Evolutionary conservation across 2,113 vertebrate species (phyloP), one percentile per base, ranked within the genome.

Genomic region (Stegostoma tigrinum): DNA sequence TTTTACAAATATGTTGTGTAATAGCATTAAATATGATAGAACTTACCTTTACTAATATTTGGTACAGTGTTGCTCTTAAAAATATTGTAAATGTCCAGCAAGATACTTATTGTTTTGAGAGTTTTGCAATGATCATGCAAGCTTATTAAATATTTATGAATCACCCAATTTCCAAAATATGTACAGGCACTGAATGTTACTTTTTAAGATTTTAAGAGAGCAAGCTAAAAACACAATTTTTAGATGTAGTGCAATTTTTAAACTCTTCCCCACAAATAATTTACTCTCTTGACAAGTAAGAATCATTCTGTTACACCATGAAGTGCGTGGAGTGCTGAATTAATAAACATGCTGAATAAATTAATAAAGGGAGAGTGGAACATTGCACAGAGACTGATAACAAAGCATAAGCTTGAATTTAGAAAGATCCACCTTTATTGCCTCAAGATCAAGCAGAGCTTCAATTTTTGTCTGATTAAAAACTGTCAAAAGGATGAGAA

Each of bases 391-490:
- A 86, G 48, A 86, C 52, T 61, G 64, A 91, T 64, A 30, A 91
- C 34, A 64, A 64, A 8, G 15, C 89, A n/a, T 64, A 34, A 17
- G 1, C 14, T 24, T 91, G 89, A 30, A n/a, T 64, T 48, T 0
- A 55, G 19, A 91, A 94, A 38, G 8, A 23, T 66, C 15, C 90
- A 94, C 64, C 61, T 94, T 67, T 67, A 67, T 14, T 38, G 61
- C 64, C 30, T 67, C 3, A 67, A 67, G 55, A n/a, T 42, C 34
- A 38, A 64, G 7, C 61, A 67, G 90, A 94, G n/a, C 90, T 94
- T 94, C n/a, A 94, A 67, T 75, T 94, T 67, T 42, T 67, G 42
- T 94, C 30, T 67, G 34, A 94, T 94, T 67, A 94, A 94, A 94
- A 66, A 94, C 64, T 94, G 90, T 94, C 64, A 67, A 94, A 61